Evolutionary conservation across 92 coral and sea anemone species (phyloP), one percentile per base, ranked within the genome.

Genomic region (Zoanthus sansibaricus): DNA sequence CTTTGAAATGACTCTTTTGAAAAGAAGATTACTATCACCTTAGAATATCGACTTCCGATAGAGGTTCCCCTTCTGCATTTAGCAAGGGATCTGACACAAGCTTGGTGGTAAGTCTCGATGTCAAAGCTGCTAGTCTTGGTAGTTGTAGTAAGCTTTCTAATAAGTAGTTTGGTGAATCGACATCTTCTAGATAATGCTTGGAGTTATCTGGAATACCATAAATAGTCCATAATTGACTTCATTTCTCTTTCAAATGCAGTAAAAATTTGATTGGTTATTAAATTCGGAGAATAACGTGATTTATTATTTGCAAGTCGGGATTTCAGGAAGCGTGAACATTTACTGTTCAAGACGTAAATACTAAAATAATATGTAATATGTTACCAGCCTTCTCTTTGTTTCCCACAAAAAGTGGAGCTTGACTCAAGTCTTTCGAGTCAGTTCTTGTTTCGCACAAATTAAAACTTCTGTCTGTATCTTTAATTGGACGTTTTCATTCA

Each of bases 21-120:
- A n/a, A n/a, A n/a, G 10, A 18, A 67, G 13, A 21, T 12, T 30
- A 18, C 15, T 3, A 59, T 30, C 44, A 80, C 85, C 33, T 80
- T n/a, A 80, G 59, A 47, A 48, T 47, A 64, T 12, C 14, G 45
- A 64, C 74, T 80, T 80, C 75, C 14, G 59, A 47, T 15, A 80
- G 47, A 6, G 74, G 47, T 3, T 80, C 45, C 13, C 85, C 85
- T 15, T 80, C 85, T 1, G 74, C 46, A 49, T 80, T 68, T 9
- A 80, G 20, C 16, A 80, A 46, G 12, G 85, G 85, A 37, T 80
- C 85, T 47, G 85, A 46, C 59, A 80, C 85, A 47, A 80, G 59
- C 20, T 80, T 80, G 61, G 85, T 80, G 0, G 58, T 66, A 31
- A 80, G 85, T 80, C 85, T 80, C 66, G 85, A 80, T 20, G 85